Percentiles rank a stretch among this genome's conserved stretches.
Conservation (phyloP, 2,113 vertebrate genomes). For the Probosciger aterrimus region DNA sequence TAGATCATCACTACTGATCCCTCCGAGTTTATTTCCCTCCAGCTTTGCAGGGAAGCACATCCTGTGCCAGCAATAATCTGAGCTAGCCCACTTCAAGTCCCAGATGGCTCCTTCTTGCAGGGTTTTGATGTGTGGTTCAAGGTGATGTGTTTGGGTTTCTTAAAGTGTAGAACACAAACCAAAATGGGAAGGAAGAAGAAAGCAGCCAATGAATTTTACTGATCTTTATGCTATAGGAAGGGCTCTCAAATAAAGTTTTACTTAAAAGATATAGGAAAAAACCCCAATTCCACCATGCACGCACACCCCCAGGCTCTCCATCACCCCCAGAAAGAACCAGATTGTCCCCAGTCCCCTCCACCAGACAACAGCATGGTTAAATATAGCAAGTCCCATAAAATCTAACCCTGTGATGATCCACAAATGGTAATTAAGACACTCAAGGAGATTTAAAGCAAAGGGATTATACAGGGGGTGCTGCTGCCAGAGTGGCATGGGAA, state of each 20-base stretch:
- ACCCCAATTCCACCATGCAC: not conserved
- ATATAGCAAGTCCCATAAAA: not conserved
- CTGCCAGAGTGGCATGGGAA: not conserved
- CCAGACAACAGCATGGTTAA: not conserved
- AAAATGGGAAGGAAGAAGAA: not conserved
- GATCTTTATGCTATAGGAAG: not conserved
- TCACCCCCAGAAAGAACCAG: not conserved
- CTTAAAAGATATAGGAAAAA: not conserved
- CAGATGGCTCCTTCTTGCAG: not conserved
- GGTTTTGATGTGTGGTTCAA: not conserved
- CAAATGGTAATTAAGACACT: not conserved
- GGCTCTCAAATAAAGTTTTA: not conserved
- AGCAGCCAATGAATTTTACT: not conserved
- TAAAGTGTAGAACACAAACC: not conserved
- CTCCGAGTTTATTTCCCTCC: not conserved
- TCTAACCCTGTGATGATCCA: not conserved
- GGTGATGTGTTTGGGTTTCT: not conserved
- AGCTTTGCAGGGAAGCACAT: not conserved
- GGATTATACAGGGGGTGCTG: not conserved
- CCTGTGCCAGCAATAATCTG: not conserved
- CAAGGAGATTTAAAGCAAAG: not conserved
- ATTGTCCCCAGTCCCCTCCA: not conserved
- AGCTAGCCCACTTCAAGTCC: fast-evolving
- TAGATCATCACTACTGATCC: not conserved
- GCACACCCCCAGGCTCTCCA: not conserved